Base-by-base conservation (phyloP, 2,888 invertebrate species). In the Ormyrus rosae region DNA sequence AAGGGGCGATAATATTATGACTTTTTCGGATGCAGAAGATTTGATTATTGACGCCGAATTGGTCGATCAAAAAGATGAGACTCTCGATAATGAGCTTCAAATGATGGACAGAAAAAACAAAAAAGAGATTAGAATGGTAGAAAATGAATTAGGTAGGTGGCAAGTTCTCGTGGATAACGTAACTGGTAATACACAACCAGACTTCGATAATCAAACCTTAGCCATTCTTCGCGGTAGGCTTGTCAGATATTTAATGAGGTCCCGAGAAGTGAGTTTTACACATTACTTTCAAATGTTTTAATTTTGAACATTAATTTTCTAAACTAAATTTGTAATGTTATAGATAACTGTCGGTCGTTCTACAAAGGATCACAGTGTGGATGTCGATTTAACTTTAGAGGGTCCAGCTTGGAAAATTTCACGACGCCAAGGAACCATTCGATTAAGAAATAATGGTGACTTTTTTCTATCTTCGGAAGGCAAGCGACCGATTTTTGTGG, bases 391-490 rank as follows among this genome's bases (percentile, higher is more conserved):
- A 68, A 95, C 96, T 0, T 92, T 98, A 63, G 99, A 99, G 91
- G 99, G 99, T 0, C 98, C 98, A 0, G 96, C 98, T 0, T 96
- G 96, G 90, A 99, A 98, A 91, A 95, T 98, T 60, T 98, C 98
- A 0, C 93, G 99, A 63, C 94, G 96, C 83, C 99, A 99, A 91
- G 99, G 97, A 7, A 96, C 97, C 2, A 96, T 99, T 82, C 93
- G 95, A 68, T 93, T 99, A 83, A 93, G 97, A 73, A 97, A 97
- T 90, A 97, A 96, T 84, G 99, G 98, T 0, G 98, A 99, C 89
- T 99, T 99, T 91, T 97, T 97, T 89, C 93, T 99, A 86, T 95
- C 96, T 34, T 99, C 99, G 65, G 98, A 98, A 90, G 99, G 99
- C 34, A 97, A 98, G 89, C 92, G 98, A 81, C 96, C 98, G 2